phyloP scores from a whole-genome alignment of 1,140 invertebrate genomes.

The Asobara japonica region DNA sequence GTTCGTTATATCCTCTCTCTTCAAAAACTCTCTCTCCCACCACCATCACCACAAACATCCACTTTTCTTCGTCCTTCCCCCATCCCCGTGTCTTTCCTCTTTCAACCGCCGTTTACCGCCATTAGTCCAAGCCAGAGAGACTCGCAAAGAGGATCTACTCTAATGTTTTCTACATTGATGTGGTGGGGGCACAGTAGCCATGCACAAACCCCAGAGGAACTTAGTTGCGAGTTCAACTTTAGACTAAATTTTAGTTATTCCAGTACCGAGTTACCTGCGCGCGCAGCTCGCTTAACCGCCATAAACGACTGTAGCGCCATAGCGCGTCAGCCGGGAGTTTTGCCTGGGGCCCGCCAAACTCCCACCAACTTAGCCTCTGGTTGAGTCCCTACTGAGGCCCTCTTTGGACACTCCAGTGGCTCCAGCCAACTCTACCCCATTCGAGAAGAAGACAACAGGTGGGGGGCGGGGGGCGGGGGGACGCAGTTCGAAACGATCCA shows the following conservation, averaged over 20 bases:
- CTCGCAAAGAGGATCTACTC: too few species aligned
- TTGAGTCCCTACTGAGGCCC: not conserved
- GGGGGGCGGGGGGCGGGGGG: constrained; percentile 32
- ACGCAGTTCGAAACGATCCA: constrained; percentile 10
- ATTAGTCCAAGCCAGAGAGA: not conserved
- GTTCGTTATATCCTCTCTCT: not conserved
- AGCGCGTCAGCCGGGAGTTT: too few species aligned
- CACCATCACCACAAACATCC: not conserved
- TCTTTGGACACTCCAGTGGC: constrained; percentile 10
- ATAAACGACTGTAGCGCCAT: too few species aligned
- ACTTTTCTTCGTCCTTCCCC: not conserved
- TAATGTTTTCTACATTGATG: too few species aligned
- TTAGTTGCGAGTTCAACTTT: too few species aligned
- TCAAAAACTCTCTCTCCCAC: not conserved
- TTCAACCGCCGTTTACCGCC: not conserved
- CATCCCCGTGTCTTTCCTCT: not conserved
- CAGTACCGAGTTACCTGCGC: too few species aligned
- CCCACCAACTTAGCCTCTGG: too few species aligned
- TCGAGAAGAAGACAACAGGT: constrained; percentile 13
- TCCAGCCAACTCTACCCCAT: constrained; percentile 6
- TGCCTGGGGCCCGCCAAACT: too few species aligned
- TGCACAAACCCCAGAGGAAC: too few species aligned
- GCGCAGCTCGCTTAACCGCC: too few species aligned
- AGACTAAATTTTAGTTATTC: too few species aligned
- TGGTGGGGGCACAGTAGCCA: too few species aligned